These are phyloP conservation scores for Cantharis rufa DNA, from an alignment of 2,888 invertebrate genomes.

Conservation along the genomic window DNA sequence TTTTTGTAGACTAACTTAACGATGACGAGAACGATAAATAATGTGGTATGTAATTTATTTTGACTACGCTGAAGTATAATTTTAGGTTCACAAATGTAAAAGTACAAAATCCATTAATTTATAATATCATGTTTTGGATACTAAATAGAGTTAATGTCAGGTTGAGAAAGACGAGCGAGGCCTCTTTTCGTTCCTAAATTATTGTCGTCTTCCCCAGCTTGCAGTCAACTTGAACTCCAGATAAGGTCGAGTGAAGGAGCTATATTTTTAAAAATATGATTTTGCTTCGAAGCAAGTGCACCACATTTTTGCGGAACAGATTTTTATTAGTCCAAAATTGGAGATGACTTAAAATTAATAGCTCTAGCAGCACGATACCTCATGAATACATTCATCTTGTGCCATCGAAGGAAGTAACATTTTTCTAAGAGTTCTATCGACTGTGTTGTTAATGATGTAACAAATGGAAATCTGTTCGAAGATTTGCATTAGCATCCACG, in stretches of 20 bases:
- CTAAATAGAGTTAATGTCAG: neutral
- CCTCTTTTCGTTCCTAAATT: neutral
- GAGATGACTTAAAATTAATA: neutral
- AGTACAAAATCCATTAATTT: neutral
- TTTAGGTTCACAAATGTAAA: neutral
- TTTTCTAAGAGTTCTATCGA: neutral
- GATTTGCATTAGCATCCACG: slow-evolving; percentile 5
- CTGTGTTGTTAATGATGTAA: slow-evolving; percentile 11
- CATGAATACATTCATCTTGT: neutral
- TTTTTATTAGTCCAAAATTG: neutral
- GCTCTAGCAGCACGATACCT: neutral
- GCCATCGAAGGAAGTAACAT: neutral
- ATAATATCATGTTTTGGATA: neutral
- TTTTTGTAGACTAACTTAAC: neutral
- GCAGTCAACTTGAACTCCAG: neutral
- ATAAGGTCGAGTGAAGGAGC: neutral
- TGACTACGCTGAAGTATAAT: neutral
- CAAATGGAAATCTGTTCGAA: slow-evolving; percentile 1
- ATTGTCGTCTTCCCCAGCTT: neutral
- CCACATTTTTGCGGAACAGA: neutral
- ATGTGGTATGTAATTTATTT: neutral
- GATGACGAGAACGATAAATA: neutral
- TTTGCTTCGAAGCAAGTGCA: neutral
- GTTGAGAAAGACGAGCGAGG: neutral
- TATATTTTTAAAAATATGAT: neutral